Percentiles rank a stretch among this genome's conserved stretches.
phyloP scores from a whole-genome alignment of 2,888 invertebrate species.

The Patella pellucida region DNA sequence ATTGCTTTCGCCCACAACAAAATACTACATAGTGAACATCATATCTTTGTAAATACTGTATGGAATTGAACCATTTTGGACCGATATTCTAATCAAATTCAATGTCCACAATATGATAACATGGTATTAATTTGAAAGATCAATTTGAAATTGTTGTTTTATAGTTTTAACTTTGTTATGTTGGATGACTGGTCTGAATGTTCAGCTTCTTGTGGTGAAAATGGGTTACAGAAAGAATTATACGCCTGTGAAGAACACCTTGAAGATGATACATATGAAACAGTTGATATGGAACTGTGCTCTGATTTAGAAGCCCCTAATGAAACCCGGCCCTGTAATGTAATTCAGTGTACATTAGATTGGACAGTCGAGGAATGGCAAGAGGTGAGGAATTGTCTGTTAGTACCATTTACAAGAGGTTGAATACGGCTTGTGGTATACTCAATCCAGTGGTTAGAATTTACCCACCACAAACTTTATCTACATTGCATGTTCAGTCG shows the following conservation, averaged over 20 bases:
- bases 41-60: too few species aligned
- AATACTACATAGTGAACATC: too few species aligned
- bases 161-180: constrained; percentile 52
- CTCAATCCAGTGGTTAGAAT: too few species aligned
- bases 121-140: too few species aligned
- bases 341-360: constrained; percentile 31
- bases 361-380: constrained; percentile 26
- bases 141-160: background rate
- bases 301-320: constrained; percentile 25
- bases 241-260: constrained; percentile 36
- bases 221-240: constrained; percentile 36
- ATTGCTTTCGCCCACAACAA: too few species aligned
- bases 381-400: constrained; percentile 4
- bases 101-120: too few species aligned
- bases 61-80: too few species aligned
- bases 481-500: too few species aligned
- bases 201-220: constrained; percentile 46
- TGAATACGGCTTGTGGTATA: too few species aligned
- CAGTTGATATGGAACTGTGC: constrained; percentile 34
- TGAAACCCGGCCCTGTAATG: constrained; percentile 38
- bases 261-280: constrained; percentile 16
- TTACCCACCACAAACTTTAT: too few species aligned
- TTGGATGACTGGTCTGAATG: constrained; percentile 48
- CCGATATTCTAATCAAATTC: too few species aligned
- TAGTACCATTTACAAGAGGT: too few species aligned